These are phyloP conservation scores for Hippopotamus amphibius DNA, from an alignment of 2,113 vertebrate genomes.

Conservation along the genomic window DNA sequence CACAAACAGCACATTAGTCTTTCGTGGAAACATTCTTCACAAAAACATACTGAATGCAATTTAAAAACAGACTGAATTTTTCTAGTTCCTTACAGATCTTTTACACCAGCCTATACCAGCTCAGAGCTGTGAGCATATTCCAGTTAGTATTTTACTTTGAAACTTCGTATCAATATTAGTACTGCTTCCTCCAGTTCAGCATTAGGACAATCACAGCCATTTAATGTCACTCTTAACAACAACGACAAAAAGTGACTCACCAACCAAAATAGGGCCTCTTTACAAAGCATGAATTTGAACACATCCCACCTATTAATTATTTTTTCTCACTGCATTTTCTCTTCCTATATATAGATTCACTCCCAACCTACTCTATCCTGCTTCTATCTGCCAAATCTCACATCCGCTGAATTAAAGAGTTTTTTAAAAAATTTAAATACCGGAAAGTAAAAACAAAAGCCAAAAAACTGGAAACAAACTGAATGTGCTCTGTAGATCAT, in stretches of 20 bases:
- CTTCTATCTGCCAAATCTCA: constrained; percentile 15
- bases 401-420: neutral
- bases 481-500: neutral
- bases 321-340: constrained; percentile 4
- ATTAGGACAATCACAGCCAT: neutral
- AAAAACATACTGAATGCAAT: neutral
- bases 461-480: neutral
- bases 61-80: neutral
- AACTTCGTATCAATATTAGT: neutral
- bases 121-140: neutral
- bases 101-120: neutral
- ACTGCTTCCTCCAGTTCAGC: neutral
- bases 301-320: constrained; percentile 8
- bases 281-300: constrained; percentile 12
- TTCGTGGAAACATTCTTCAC: neutral
- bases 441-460: neutral
- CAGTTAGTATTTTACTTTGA: neutral
- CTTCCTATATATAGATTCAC: constrained; percentile 14
- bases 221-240: neutral
- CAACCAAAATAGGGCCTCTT: neutral
- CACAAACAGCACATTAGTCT: neutral
- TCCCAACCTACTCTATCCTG: constrained; percentile 29
- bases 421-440: neutral
- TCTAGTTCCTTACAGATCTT: neutral
- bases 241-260: neutral